phyloP scores from a whole-genome alignment of 92 coral and sea anemone genomes.

The Heliopora coerulea region DNA sequence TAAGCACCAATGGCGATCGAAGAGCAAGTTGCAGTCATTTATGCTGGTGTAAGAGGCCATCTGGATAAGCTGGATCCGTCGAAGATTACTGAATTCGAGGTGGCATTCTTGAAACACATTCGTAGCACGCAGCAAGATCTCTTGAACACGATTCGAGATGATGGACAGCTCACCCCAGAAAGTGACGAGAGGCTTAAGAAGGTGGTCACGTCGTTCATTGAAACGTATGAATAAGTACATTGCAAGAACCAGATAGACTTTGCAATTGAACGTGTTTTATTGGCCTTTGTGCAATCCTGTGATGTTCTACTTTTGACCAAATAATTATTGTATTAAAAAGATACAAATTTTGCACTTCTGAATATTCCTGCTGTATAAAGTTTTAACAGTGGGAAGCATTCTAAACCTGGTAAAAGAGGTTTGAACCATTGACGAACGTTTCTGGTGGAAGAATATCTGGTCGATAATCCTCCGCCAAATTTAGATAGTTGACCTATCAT shows the following conservation, averaged over 20 bases:
- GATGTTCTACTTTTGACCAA: slow-evolving; percentile 27
- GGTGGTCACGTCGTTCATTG: slow-evolving; percentile 76
- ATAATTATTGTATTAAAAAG: slow-evolving; percentile 39
- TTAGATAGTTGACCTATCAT: too few species aligned
- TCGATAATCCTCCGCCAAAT: too few species aligned
- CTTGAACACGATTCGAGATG: slow-evolving; percentile 75
- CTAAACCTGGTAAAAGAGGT: too few species aligned
- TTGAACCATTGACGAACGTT: too few species aligned
- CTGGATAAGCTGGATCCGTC: slow-evolving; percentile 96
- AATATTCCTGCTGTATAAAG: too few species aligned
- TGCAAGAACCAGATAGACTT: background rate
- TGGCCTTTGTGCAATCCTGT: slow-evolving; percentile 4
- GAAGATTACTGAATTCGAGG: slow-evolving; percentile 89
- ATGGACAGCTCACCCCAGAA: slow-evolving; percentile 86
- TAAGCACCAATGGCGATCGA: slow-evolving; percentile 98
- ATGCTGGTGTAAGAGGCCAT: slow-evolving; percentile 99
- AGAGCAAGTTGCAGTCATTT: slow-evolving; percentile 96
- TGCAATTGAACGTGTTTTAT: background rate
- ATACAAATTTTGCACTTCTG: slow-evolving; percentile 17
- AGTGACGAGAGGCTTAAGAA: slow-evolving; percentile 92
- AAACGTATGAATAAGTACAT: slow-evolving; percentile 70
- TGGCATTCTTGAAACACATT: slow-evolving; percentile 94
- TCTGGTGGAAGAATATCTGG: too few species aligned
- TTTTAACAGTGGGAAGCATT: too few species aligned
- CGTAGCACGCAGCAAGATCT: slow-evolving; percentile 90